A percentile compares a stretch with the other conserved stretches of the same genome.
Evolutionary conservation across 1,140 invertebrate species (phyloP).

Genomic region (Chironomus tepperi): DNA sequence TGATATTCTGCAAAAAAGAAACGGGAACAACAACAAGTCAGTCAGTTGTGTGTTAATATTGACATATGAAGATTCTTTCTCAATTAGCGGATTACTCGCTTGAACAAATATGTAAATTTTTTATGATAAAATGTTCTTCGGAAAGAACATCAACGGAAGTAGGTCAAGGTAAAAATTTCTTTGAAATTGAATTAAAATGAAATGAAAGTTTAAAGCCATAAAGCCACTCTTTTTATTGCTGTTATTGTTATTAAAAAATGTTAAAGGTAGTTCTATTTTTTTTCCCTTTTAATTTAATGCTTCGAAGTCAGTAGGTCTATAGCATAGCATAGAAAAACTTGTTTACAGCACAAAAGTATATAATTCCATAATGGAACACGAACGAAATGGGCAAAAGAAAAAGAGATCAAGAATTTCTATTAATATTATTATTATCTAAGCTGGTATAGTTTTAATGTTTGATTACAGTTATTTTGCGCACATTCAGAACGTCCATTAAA

Average conservation of each 20-base stretch:
- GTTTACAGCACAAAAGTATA: neutral
- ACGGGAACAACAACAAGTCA: neutral
- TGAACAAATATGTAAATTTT: too few species aligned
- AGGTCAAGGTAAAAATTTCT: neutral
- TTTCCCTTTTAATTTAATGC: neutral
- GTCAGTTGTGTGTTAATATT: neutral
- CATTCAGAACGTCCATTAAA: too few species aligned
- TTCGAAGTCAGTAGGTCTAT: neutral
- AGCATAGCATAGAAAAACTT: neutral
- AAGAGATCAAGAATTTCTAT: too few species aligned
- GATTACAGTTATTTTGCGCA: neutral
- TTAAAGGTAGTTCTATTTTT: neutral
- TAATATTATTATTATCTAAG: neutral
- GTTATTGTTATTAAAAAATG: too few species aligned
- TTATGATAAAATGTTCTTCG: too few species aligned
- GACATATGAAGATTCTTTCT: slow-evolving; percentile 1
- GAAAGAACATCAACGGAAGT: neutral
- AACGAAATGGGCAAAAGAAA: neutral
- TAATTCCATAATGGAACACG: neutral
- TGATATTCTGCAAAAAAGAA: neutral
- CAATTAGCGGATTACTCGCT: neutral
- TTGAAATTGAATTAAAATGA: too few species aligned
- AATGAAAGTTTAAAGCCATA: too few species aligned
- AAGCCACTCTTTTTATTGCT: too few species aligned
- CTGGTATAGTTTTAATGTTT: neutral